These are phyloP conservation scores for Dinocampus coccinellae DNA, from an alignment of 2,888 invertebrate genomes.

Conservation along the genomic window DNA sequence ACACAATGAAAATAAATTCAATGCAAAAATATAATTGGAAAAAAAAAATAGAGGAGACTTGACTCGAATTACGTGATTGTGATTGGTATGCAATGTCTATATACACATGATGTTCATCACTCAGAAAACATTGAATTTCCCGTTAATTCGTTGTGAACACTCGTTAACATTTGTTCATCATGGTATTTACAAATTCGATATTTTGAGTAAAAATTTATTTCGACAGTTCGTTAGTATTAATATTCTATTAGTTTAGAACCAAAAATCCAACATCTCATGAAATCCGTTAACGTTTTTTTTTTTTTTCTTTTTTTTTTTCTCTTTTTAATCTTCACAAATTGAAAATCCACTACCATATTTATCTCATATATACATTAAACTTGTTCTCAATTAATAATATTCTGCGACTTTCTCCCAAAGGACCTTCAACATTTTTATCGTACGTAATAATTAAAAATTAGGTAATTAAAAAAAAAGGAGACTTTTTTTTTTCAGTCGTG, in stretches of 20 bases:
- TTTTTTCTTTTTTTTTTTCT: too few species aligned
- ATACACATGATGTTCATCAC: slow-evolving; percentile 17
- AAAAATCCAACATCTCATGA: not conserved
- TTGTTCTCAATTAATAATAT: slow-evolving; percentile 8
- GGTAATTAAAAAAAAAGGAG: too few species aligned
- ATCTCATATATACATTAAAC: not conserved
- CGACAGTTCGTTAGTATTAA: slow-evolving; percentile 15
- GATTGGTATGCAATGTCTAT: too few species aligned
- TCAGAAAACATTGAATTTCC: not conserved
- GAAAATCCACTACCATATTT: slow-evolving; percentile 6
- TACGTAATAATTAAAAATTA: not conserved
- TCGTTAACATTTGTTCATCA: slow-evolving; percentile 1
- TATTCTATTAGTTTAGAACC: too few species aligned
- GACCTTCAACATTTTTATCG: not conserved
- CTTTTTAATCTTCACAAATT: slow-evolving; percentile 17
- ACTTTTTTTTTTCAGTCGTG: too few species aligned
- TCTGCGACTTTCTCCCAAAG: slow-evolving; percentile 12
- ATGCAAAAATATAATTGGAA: not conserved
- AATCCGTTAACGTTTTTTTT: too few species aligned
- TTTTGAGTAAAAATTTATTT: not conserved
- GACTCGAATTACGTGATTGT: not conserved
- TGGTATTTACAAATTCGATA: slow-evolving; percentile 6
- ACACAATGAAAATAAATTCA: not conserved
- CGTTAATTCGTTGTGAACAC: not conserved
- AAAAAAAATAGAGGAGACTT: not conserved